phyloP scores from a whole-genome alignment of 1,140 invertebrate species.

The Zelostemma sp. region DNA sequence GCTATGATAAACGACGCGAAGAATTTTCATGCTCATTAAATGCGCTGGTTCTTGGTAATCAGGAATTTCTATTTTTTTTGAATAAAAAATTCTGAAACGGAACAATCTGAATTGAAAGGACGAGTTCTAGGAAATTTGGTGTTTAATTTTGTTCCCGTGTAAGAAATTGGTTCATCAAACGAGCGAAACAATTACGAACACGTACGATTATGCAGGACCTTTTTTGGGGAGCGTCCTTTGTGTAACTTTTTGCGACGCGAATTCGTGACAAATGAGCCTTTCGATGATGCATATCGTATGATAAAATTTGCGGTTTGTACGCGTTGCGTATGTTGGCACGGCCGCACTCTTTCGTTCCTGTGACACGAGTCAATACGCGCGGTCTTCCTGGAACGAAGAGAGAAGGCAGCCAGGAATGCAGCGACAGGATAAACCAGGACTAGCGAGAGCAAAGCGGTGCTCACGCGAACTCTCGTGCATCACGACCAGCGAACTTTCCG shows the following conservation, averaged over 20 bases:
- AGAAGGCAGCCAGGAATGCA: background rate
- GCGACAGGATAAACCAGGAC: background rate
- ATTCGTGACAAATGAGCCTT: slow-evolving; percentile 53
- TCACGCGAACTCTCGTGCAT: background rate
- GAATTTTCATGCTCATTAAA: too few relatives aligned
- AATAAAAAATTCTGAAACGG: background rate
- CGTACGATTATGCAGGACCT: background rate
- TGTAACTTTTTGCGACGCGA: slow-evolving; percentile 17
- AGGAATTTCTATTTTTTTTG: too few relatives aligned
- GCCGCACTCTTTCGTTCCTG: background rate
- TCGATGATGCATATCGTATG: slow-evolving; percentile 23
- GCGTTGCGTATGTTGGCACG: slow-evolving; percentile 11
- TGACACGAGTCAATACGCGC: background rate
- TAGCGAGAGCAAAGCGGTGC: background rate
- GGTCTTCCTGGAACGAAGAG: background rate
- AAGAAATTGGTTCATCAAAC: background rate
- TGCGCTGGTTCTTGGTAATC: too few relatives aligned
- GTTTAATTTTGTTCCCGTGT: too few relatives aligned
- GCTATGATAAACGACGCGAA: too few relatives aligned
- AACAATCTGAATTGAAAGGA: background rate
- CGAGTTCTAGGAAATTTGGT: background rate
- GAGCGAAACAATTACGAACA: background rate
- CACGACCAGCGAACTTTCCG: background rate
- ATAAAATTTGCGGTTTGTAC: slow-evolving; percentile 50
- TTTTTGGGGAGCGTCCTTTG: background rate